A percentile compares a stretch with the other conserved stretches of the same genome.
Conservation (phyloP, 2,797 vertebrate genomes). For the Arremon aurantiirostris region DNA sequence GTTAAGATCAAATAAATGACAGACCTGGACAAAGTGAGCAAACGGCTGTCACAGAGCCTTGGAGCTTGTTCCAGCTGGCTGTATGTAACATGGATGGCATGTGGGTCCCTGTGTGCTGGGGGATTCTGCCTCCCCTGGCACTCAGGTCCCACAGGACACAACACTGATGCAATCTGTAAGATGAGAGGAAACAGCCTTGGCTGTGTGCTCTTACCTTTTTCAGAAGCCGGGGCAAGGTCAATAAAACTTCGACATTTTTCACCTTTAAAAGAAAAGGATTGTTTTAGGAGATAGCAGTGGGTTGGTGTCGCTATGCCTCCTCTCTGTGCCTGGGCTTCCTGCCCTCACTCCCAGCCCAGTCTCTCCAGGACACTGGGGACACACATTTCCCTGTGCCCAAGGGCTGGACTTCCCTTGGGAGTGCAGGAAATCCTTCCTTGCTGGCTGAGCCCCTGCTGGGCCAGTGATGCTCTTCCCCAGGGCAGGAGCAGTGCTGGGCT, state of each 20-base stretch:
- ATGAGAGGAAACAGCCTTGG: background rate
- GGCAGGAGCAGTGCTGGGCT: background rate
- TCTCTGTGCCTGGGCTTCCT: background rate
- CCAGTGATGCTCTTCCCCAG: background rate
- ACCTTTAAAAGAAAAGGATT: conserved; percentile 80
- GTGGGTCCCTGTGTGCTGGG: background rate
- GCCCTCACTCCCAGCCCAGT: background rate
- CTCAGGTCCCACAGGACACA: background rate
- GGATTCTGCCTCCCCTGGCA: background rate
- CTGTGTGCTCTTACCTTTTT: conserved; percentile 86
- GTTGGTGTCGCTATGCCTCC: background rate
- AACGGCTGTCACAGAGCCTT: background rate
- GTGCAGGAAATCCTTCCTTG: background rate
- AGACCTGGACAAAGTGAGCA: background rate
- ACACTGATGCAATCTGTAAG: background rate
- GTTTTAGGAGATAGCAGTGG: conserved; percentile 21
- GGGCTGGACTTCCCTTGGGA: background rate
- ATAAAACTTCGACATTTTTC: conserved; percentile 98
- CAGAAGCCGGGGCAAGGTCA: conserved; percentile 94
- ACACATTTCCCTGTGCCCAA: background rate
- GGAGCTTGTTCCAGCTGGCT: background rate
- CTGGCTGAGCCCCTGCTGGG: background rate
- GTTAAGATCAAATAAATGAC: background rate
- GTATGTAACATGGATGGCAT: background rate
- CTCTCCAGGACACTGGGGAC: background rate